These are phyloP conservation scores for Helostoma temminkii DNA, from an alignment of 2,797 vertebrate species.

Conservation along the genomic window DNA sequence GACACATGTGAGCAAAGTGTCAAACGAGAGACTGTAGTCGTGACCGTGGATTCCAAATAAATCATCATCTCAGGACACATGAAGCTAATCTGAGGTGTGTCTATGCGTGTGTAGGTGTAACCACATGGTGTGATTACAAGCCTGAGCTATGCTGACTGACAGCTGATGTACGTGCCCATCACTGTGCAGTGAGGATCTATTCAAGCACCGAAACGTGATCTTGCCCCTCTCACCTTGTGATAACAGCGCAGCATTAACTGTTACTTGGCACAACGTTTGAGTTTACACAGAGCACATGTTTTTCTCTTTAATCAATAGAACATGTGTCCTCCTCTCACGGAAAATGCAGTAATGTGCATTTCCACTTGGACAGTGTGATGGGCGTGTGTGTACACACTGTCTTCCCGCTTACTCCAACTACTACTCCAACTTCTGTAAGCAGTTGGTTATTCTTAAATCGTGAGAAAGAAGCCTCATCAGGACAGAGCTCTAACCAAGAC, in stretches of 20 bases:
- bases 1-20: conserved; percentile 53
- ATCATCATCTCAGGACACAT: conserved; percentile 45
- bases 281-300: conserved; percentile 32
- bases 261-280: conserved; percentile 32
- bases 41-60: conserved; percentile 61
- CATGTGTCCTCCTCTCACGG: conserved; percentile 36
- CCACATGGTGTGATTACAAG: conserved; percentile 10
- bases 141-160: conserved; percentile 28
- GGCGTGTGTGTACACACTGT: conserved; percentile 33
- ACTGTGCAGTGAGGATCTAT: conserved; percentile 3
- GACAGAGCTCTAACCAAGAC: too few relatives aligned
- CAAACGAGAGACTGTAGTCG: conserved; percentile 43
- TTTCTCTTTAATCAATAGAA: conserved; percentile 53
- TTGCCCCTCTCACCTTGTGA: conserved; percentile 25
- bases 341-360: conserved; percentile 35
- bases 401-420: conserved; percentile 14
- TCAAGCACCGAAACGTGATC: conserved; percentile 35
- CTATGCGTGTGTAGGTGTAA: conserved; percentile 5
- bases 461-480: background rate
- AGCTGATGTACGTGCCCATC: conserved; percentile 26
- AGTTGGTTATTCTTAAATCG: background rate
- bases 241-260: conserved; percentile 22
- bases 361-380: conserved; percentile 29
- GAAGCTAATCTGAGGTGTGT: conserved; percentile 15
- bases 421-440: too few relatives aligned